Base-by-base conservation (phyloP, 2,888 invertebrate species). In the Anthophora plumipes region DNA sequence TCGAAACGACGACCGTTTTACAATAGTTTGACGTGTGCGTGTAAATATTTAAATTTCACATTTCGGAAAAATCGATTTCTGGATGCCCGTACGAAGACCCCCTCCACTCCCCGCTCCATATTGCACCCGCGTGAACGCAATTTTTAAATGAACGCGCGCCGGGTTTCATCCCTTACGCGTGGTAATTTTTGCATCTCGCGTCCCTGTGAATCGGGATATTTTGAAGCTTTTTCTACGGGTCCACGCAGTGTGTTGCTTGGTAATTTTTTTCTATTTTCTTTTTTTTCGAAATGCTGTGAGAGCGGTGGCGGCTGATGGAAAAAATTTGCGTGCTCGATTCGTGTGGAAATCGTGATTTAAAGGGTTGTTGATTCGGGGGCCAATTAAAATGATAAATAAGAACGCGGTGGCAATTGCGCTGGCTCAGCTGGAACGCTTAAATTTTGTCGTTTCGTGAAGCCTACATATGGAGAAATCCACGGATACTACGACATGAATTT, bases 31-130 rank as follows among this genome's bases (percentile, higher is more conserved):
- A 8, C 41, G n/a, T 14, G 22, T 1, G 4, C 55, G 14, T 50
- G 41, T 43, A 41, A 60, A 70, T 52, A 60, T 52, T 52, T 61
- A 25, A 43, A n/a, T 22, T 17, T n/a, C 43, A 14, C 55, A 12
- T 31, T 31, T 22, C 31, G 20, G 20, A 6, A 14, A 37, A 31
- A 14, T 8, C 20, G n/a, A 12, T 25, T 25, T 12, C 12, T 7
- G 25, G 25, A 54, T 14, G 7, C 31, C 31, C 31, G 31, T 31
- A 31, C 31, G 5, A 22, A 20, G 22, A n/a, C 54, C 9, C 12
- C 5, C n/a, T n/a, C n/a, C n/a, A n/a, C n/a, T n/a, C n/a, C n/a
- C n/a, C n/a, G n/a, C n/a, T n/a, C n/a, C n/a, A n/a, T n/a, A n/a
- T 4, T 1, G 25, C 25, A 25, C 54, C 31, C 8, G n/a, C 14